Base-by-base conservation (phyloP, 2,888 invertebrate species). In the Tetragnatha montana region DNA sequence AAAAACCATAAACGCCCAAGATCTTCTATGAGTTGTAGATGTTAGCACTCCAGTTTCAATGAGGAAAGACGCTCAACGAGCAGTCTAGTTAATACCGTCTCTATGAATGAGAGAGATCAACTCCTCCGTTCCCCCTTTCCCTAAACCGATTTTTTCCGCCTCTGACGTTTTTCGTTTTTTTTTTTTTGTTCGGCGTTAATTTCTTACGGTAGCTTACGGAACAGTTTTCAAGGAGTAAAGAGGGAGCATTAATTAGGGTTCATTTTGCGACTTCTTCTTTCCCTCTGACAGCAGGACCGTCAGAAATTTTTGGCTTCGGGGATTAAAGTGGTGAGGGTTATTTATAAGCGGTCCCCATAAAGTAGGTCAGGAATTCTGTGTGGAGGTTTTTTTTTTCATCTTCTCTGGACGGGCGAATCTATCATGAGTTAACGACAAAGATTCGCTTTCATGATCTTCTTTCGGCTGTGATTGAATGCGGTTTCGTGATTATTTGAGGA, bases 141-240 rank as follows among this genome's bases (percentile, higher is more conserved):
- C 60, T 60, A 35, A 12, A 47, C n/a, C 81, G 14, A 70, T 22
- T 74, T 60, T 17, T 82, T 60, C 60, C 73, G 50, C 51, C 51
- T 73, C 83, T 69, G 76, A 84, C 83, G 69, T 84, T 84, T 83
- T 71, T 60, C 8, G 71, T 50, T 47, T 75, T 75, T 49, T 81
- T 50, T 74, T 87, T 75, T 68, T 35, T 80, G 14, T 70, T 21
- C 69, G 12, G 73, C 75, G 75, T 87, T 81, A 87, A 87, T 87
- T 88, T 88, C 88, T 78, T 88, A 88, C 88, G 79, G 88, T 84
- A 89, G 88, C 88, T 85, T 69, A 22, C 19, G 81, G 84, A 84
- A 89, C 84, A 35, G 83, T 84, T 89, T 88, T 88, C 80, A 35
- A 35, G 4, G 35, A 68, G 50, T 60, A n/a, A 47, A 19, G 68